phyloP scores from a whole-genome alignment of 2,888 invertebrate genomes.

The Agriopis marginaria region DNA sequence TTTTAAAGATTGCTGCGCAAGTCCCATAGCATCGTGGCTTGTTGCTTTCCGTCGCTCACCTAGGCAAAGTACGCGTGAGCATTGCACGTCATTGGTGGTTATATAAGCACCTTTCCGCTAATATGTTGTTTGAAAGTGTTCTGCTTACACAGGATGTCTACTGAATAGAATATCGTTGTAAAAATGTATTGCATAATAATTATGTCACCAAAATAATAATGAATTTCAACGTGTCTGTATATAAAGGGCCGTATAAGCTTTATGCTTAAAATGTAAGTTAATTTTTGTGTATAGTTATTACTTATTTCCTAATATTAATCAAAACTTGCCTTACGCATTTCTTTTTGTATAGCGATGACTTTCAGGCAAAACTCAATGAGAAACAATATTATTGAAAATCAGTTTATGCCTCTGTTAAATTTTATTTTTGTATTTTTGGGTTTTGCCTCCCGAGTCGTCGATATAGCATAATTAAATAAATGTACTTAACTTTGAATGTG shows the following conservation, averaged over 20 bases:
- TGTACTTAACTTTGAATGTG: conserved; percentile 34
- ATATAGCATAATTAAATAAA: not conserved
- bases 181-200: conserved; percentile 5
- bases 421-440: not conserved
- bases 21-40: too few relatives aligned
- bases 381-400: not conserved
- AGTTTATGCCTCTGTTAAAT: not conserved
- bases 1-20: too few relatives aligned
- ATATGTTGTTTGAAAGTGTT: not conserved
- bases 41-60: too few relatives aligned
- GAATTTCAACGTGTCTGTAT: not conserved
- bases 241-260: not conserved
- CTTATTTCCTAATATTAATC: conserved; percentile 8
- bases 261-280: conserved; percentile 8
- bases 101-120: not conserved
- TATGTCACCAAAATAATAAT: conserved; percentile 1
- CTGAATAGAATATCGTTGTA: not conserved
- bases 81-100: not conserved
- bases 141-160: not conserved
- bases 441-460: not conserved
- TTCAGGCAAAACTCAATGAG: not conserved
- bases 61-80: not conserved
- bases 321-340: conserved; percentile 40
- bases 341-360: conserved; percentile 13
- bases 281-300: conserved; percentile 4